A percentile compares a stretch with the other conserved stretches of the same genome.
Evolutionary conservation across 35 echinoderm and acorn worm genomes (phyloP).

Genomic region (Hemicentrotus pulcherrimus): DNA sequence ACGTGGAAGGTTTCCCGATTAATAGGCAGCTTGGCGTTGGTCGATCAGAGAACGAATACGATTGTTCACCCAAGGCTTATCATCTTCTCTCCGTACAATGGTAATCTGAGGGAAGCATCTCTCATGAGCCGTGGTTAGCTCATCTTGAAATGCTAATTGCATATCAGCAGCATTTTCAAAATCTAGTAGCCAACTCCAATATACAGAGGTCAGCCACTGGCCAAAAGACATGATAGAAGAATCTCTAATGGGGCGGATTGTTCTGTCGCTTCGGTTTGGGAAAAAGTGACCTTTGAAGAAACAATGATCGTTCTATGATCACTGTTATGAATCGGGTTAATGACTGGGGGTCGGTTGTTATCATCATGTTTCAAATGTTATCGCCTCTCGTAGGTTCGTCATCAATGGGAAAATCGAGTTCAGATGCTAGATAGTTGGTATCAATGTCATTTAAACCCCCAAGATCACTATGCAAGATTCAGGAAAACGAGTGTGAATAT

Average conservation of each 20-base stretch:
- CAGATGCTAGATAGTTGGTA: too few relatives aligned
- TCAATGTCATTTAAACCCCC: too few relatives aligned
- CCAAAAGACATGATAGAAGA: background rate
- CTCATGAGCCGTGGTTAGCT: background rate
- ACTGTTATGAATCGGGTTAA: background rate
- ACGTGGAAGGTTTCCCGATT: too few relatives aligned
- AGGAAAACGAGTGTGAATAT: too few relatives aligned
- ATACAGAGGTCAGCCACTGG: background rate
- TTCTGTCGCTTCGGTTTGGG: background rate
- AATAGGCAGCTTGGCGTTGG: background rate
- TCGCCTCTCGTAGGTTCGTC: background rate
- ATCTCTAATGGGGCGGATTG: background rate
- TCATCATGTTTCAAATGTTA: background rate
- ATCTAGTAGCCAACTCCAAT: background rate
- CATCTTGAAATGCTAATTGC: background rate
- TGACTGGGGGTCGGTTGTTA: background rate
- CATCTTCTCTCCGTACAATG: background rate
- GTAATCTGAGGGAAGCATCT: background rate
- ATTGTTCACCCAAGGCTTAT: background rate
- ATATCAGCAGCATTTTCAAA: background rate
- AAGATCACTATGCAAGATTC: too few relatives aligned
- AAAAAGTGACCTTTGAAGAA: background rate
- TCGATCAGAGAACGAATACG: background rate
- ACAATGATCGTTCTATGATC: background rate
- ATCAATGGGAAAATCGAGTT: background rate